phyloP scores from a whole-genome alignment of 2,797 vertebrate genomes.

The Meda fulgida region DNA sequence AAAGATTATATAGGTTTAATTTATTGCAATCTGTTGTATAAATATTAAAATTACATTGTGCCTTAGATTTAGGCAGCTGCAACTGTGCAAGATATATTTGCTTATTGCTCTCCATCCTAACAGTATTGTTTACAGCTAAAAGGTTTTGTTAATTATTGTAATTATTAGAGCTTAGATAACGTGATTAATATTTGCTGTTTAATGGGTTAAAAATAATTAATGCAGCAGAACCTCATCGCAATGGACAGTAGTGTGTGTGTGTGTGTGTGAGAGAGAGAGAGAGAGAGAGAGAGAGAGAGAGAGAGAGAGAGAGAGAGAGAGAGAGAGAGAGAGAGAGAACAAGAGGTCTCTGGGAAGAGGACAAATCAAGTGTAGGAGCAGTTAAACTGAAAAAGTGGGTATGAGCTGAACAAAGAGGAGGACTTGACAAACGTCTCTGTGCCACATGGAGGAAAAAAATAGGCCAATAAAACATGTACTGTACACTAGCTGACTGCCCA shows the following conservation, averaged over 20 bases:
- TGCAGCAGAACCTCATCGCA: neutral
- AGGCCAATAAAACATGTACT: constrained; percentile 24
- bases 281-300: too few species aligned
- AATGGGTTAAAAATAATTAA: neutral
- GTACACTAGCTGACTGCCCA: neutral
- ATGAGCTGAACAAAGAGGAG: constrained; percentile 5
- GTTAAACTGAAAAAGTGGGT: constrained; percentile 27
- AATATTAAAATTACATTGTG: neutral
- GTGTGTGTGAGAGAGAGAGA: too few species aligned
- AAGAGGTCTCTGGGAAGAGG: neutral
- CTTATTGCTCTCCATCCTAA: neutral
- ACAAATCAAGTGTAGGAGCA: constrained; percentile 27
- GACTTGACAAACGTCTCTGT: constrained; percentile 5
- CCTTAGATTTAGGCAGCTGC: neutral
- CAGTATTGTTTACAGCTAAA: neutral
- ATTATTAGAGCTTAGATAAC: neutral
- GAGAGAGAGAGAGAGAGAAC: too few species aligned
- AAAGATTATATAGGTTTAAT: neutral
- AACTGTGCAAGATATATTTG: neutral
- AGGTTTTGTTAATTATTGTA: neutral
- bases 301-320: too few species aligned
- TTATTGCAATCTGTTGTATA: neutral
- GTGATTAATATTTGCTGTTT: neutral
- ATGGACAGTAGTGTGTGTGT: neutral
- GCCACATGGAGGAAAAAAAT: neutral